Percentiles rank a stretch among this genome's conserved stretches.
phyloP scores from a whole-genome alignment of 2,888 invertebrate genomes.

The Dynastes hyllus region DNA sequence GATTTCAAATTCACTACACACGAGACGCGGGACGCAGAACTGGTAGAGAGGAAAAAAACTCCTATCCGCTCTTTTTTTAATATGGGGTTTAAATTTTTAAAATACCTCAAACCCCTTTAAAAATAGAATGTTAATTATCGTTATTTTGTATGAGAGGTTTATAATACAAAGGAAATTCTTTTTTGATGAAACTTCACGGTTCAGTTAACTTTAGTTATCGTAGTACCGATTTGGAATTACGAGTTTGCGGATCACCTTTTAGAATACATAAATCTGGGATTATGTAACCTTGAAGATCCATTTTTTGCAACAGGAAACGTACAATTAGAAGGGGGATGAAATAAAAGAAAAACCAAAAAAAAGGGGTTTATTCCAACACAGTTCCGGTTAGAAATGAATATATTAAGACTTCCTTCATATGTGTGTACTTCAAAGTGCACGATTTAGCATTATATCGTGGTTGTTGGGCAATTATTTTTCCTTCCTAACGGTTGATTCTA shows the following conservation, averaged over 20 bases:
- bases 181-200: constrained; percentile 35
- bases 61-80: constrained; percentile 5
- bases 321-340: constrained; percentile 4
- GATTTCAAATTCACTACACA: background rate
- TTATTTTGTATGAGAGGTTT: too few species aligned
- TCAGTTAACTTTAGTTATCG: constrained; percentile 23
- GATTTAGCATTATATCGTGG: too few species aligned
- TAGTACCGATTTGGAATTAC: background rate
- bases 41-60: background rate
- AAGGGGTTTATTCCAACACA: too few species aligned
- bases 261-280: background rate
- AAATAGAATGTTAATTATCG: too few species aligned
- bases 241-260: background rate
- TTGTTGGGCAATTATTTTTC: constrained; percentile 16
- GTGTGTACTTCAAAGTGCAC: too few species aligned
- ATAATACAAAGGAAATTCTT: constrained; percentile 11
- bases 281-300: background rate
- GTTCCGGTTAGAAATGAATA: constrained; percentile 24
- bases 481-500: constrained; percentile 16
- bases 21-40: background rate
- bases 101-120: too few species aligned
- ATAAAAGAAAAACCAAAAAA: background rate
- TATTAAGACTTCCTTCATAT: background rate
- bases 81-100: too few species aligned
- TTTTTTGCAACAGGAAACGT: constrained; percentile 17